A percentile compares a stretch with the other conserved stretches of the same genome.
Conservation (phyloP, 2,797 vertebrate genomes). For the Dicrostonyx torquatus region DNA sequence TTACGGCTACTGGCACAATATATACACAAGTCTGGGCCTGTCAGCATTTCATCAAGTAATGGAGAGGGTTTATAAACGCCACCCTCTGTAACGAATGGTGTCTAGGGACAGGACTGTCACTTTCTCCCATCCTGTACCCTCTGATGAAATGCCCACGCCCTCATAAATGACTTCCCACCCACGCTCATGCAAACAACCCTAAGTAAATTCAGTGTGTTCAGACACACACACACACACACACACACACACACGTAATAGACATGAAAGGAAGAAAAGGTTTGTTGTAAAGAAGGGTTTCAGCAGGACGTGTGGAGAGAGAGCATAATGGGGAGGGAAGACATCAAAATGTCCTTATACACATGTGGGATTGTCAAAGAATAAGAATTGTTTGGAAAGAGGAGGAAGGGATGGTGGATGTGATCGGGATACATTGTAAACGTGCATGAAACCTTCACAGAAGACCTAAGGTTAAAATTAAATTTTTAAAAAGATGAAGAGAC, state of each 20-base stretch:
- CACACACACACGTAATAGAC: background rate
- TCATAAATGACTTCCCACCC: background rate
- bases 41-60: background rate
- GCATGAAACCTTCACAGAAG: background rate
- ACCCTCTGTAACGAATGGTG: background rate
- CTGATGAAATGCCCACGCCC: background rate
- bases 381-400: background rate
- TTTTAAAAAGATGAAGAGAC: background rate
- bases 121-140: background rate
- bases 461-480: background rate
- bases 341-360: background rate
- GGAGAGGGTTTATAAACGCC: background rate
- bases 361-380: background rate
- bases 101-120: background rate
- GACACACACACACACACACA: background rate
- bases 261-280: background rate
- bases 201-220: background rate
- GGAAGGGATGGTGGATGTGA: background rate
- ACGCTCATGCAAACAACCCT: background rate
- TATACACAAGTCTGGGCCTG: background rate
- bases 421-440: background rate
- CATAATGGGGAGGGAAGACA: background rate
- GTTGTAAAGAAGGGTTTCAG: background rate
- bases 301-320: background rate
- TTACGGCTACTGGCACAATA: background rate